Evolutionary conservation across 2,113 vertebrate species (phyloP).

Genomic region (Entosphenus tridentatus): DNA sequence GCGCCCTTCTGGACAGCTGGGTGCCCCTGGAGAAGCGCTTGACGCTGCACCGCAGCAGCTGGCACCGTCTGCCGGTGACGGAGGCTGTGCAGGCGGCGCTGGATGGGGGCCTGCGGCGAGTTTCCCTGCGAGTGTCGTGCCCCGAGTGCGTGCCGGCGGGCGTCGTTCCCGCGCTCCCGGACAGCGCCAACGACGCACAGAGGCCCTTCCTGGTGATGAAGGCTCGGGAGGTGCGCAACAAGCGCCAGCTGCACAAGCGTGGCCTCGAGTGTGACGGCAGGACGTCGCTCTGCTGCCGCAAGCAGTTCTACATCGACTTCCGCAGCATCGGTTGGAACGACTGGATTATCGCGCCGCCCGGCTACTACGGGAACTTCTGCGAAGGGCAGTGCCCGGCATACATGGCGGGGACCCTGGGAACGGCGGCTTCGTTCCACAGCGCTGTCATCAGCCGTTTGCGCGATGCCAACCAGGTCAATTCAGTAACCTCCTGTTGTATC

Average conservation of each 20-base stretch:
- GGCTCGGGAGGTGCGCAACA: constrained; percentile 48
- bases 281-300: constrained; percentile 81
- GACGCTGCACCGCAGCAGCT: constrained; percentile 81
- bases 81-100: constrained; percentile 61
- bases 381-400: constrained; percentile 94
- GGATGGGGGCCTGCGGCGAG: constrained; percentile 48
- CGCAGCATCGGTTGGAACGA: constrained; percentile 94
- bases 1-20: no score
- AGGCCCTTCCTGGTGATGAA: constrained; percentile 86
- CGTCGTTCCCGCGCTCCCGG: constrained; percentile 58
- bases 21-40: constrained; percentile 39
- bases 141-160: constrained; percentile 53
- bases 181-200: constrained; percentile 58
- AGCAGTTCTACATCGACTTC: constrained; percentile 99
- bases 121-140: constrained; percentile 74
- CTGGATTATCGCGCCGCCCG: constrained; percentile 96
- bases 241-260: constrained; percentile 86
- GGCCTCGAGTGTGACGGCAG: constrained; percentile 87
- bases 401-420: constrained; percentile 83
- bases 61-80: constrained; percentile 86
- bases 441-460: constrained; percentile 94
- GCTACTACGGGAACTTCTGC: constrained; percentile 97
- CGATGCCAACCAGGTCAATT: constrained; percentile 61
- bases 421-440: constrained; percentile 81
- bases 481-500: constrained; percentile 95